A percentile compares a stretch with the other conserved stretches of the same genome.
phyloP scores from a whole-genome alignment of 1,140 invertebrate genomes.

The Pseudomyrmex pallidus region DNA sequence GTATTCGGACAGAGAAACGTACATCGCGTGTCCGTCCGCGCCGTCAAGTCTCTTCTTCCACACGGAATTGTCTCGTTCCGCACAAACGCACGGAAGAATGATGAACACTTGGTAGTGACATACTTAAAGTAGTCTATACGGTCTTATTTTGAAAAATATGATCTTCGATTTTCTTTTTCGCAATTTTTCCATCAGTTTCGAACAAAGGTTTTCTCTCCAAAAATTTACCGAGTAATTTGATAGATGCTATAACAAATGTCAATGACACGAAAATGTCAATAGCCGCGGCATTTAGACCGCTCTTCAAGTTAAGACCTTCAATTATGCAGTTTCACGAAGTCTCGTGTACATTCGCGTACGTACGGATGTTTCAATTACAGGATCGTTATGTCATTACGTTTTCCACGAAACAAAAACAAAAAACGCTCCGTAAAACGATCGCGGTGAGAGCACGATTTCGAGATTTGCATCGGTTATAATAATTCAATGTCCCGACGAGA shows the following conservation, averaged over 20 bases:
- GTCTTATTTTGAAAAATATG: too few species aligned
- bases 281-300: slow-evolving; percentile 44
- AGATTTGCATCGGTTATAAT: slow-evolving; percentile 21
- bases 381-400: slow-evolving; percentile 11
- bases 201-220: slow-evolving; percentile 10
- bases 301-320: slow-evolving; percentile 32
- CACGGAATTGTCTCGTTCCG: slow-evolving; percentile 42
- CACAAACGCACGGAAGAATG: slow-evolving; percentile 20
- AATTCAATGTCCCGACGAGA: background rate
- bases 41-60: slow-evolving; percentile 36
- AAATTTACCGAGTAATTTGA: slow-evolving; percentile 9
- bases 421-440: background rate
- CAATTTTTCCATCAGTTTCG: background rate
- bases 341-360: background rate
- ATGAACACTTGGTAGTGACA: slow-evolving; percentile 5
- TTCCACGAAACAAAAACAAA: too few species aligned
- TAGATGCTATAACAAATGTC: slow-evolving; percentile 50
- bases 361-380: slow-evolving; percentile 25
- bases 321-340: background rate
- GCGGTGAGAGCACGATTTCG: background rate
- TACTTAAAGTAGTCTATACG: too few species aligned
- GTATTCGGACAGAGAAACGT: slow-evolving; percentile 5
- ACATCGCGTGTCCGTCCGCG: slow-evolving; percentile 17
- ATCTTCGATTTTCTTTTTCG: too few species aligned
- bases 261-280: slow-evolving; percentile 57